These are phyloP conservation scores for Synodontis membranacea DNA, from an alignment of 2,113 vertebrate genomes.

Conservation along the genomic window DNA sequence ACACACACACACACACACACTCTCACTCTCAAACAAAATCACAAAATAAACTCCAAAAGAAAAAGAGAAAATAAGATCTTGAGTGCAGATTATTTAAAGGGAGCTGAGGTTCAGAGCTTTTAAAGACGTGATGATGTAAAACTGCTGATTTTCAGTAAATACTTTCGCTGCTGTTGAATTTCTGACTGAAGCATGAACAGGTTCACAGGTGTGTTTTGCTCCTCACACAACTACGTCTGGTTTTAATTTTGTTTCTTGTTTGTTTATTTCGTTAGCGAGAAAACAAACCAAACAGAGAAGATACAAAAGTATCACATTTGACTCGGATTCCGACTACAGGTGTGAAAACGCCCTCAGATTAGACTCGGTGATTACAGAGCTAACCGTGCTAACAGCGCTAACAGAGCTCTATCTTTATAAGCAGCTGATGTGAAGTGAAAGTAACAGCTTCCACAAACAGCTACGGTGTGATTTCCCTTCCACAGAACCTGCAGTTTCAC, in stretches of 20 bases:
- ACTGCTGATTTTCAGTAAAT: no score
- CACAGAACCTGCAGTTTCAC: background rate
- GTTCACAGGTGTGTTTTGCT: background rate
- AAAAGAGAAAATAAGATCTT: no score
- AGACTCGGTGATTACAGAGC: background rate
- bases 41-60: background rate
- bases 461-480: background rate
- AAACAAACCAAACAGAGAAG: background rate
- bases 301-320: background rate
- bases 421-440: background rate
- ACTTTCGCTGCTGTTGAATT: background rate
- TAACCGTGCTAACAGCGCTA: no score
- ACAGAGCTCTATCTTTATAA: background rate
- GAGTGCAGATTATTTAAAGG: no score
- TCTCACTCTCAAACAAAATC: background rate
- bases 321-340: background rate
- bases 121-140: background rate
- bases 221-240: background rate
- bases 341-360: background rate
- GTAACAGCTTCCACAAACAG: background rate
- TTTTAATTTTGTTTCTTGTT: background rate
- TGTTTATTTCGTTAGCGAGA: background rate
- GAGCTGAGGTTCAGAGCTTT: no score
- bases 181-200: background rate
- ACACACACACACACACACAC: background rate